These are phyloP conservation scores for Lepidurus couesii DNA, from an alignment of 1,140 invertebrate genomes.

Conservation along the genomic window DNA sequence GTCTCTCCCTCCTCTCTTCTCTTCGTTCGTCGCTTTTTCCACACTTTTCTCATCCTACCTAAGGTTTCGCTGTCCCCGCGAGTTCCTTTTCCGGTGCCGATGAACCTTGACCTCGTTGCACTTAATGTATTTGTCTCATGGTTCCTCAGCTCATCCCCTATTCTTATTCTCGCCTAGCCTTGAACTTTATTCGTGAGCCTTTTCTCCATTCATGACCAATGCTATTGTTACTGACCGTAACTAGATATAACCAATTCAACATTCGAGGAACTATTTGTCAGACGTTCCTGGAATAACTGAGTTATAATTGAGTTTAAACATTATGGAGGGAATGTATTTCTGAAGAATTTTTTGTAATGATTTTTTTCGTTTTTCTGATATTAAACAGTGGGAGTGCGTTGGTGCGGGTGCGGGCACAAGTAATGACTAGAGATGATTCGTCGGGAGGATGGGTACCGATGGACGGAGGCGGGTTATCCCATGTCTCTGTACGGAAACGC, in stretches of 20 bases:
- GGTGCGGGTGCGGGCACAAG: constrained; percentile 93
- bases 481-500: constrained; percentile 77
- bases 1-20: not conserved
- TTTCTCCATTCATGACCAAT: not conserved
- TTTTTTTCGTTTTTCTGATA: constrained; percentile 27
- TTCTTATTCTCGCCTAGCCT: not conserved
- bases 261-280: not conserved
- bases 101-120: not conserved
- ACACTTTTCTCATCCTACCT: no score
- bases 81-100: not conserved
- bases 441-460: constrained; percentile 92
- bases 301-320: not conserved
- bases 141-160: not conserved
- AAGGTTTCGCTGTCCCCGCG: no score
- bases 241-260: no score
- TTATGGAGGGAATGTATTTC: not conserved
- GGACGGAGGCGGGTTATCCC: constrained; percentile 85
- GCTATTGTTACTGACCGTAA: no score
- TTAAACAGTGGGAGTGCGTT: constrained; percentile 76
- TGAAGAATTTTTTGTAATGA: constrained; percentile 21
- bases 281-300: not conserved
- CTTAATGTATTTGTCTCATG: not conserved
- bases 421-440: constrained; percentile 96
- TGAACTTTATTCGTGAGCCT: not conserved
- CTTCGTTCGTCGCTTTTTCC: not conserved